Evolutionary conservation across 2,797 vertebrate genomes (phyloP), one percentile per base, ranked within the genome.

Genomic region (Pachyuromys duprasi): DNA sequence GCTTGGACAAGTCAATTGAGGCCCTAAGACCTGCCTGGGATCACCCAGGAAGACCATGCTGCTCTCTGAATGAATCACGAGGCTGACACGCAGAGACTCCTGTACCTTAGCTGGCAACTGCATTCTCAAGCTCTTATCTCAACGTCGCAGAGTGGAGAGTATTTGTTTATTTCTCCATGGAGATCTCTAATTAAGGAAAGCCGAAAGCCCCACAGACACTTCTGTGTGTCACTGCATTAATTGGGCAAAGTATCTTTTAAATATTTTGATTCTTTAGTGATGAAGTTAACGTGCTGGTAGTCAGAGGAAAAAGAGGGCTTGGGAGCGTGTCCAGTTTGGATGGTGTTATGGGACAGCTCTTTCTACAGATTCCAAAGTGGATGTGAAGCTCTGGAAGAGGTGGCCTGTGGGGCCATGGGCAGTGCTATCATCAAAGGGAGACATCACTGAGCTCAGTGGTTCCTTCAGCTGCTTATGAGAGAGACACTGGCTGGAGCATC

Each of bases 161-260:
- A 22, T 95, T 95, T 96, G 96, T 97, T 96, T 94, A 62, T 45
- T 86, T 94, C 96, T 76, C 96, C 94, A 78, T 86, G 96, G 95
- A 86, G 96, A 96, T 39, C 67, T 76, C 93, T 96, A 96, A 95
- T 95, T 97, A 96, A 65, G 96, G 91, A 63, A 82, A 86, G 94
- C 6, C 49, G 63, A 79, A 53, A 84, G 28, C 89, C 70, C 65
- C 65, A 24, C 94, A 72, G 49, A 95, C 89, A 63, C 83, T 79
- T 75, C 76, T 89, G 94, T 26, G 15, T 86, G 95, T 92, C 84
- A 33, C 20, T 31, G 80, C 87, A n/a, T 76, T 79, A 79, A 95
- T 89, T 95, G 91, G 96, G 95, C 84, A 60, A 65, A 93, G 60
- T 17, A 60, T 86, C 91, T 79, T 79, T 67, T 87, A 91, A 87